Base-by-base conservation (phyloP, 2,113 vertebrate species). In the Xenus cinereus region DNA sequence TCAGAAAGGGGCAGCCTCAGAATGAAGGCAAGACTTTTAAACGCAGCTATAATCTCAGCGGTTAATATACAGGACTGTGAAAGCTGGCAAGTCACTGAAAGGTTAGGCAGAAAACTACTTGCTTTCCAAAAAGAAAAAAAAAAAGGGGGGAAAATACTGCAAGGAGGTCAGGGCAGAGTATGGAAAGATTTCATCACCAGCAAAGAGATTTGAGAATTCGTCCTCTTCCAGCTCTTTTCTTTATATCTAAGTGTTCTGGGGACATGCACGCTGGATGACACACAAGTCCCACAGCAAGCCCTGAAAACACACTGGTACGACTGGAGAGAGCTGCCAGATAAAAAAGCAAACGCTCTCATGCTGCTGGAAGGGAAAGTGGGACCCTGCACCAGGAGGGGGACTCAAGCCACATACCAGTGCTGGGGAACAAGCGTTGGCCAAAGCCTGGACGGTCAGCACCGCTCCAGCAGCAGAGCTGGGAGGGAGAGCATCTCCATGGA, bases 171-270 rank as follows among this genome's bases (percentile, higher is more conserved):
- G 66, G 84, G 56, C 37, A 94, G 80, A 74, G 69, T 35, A 56
- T 79, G 84, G 94, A 91, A 95, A 96, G 73, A 81, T 91, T 94
- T 89, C 43, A 87, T 66, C 73, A 87, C 19, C 45, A 87, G 56
- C 54, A 81, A 74, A 87, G 30, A 91, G 30, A 54, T 84, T 35
- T 66, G 89, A 94, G 85, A 80, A 88, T 89, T 92, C 1, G 0
- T 84, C 37, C 37, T 77, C 73, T 95, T 84, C 50, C 86, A 90
- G 69, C 12, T 84, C 33, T 37, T 81, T 51, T 87, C 60, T 78
- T 76, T 33, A 33, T 83, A 57, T 64, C 27, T 92, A 77, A 59
- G 50, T 57, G 13, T 69, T 85, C 45, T 20, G 12, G 30, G 53
- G 68, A 13, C 18, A 26, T 2, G 19, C 6, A 0, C 1, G 0